phyloP scores from a whole-genome alignment of 2,113 vertebrate species.

The Xenopus laevis region DNA sequence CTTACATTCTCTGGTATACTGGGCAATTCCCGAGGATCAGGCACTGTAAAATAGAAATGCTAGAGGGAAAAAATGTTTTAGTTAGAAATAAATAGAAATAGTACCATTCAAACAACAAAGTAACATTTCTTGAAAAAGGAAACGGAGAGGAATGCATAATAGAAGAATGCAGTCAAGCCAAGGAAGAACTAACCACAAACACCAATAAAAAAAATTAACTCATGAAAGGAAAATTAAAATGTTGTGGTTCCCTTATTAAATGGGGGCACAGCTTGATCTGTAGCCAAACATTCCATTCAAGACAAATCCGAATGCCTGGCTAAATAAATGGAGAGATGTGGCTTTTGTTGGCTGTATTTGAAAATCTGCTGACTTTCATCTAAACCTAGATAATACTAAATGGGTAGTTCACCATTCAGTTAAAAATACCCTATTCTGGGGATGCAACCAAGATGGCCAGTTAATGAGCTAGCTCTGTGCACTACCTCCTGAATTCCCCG shows the following conservation, averaged over 20 bases:
- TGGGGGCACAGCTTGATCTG: neutral
- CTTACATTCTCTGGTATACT: slow-evolving; percentile 98
- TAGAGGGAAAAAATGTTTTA: slow-evolving; percentile 53
- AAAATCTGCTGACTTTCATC: too few relatives aligned
- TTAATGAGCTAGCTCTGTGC: too few relatives aligned
- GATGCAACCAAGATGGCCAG: too few relatives aligned
- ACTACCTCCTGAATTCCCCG: too few relatives aligned
- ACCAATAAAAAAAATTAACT: slow-evolving; percentile 3
- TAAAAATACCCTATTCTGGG: too few relatives aligned
- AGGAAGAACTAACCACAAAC: slow-evolving; percentile 12
- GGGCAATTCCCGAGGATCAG: slow-evolving; percentile 86
- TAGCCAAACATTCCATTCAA: slow-evolving; percentile 6
- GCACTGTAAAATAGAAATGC: slow-evolving; percentile 95
- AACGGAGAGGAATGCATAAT: slow-evolving; percentile 1
- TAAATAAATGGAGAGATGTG: too few relatives aligned
- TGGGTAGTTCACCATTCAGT: too few relatives aligned
- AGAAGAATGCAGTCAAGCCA: slow-evolving; percentile 13
- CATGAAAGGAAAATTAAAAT: slow-evolving; percentile 27
- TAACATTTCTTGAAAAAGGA: neutral
- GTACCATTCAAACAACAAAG: slow-evolving; percentile 1
- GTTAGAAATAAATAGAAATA: slow-evolving; percentile 23
- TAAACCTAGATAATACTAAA: too few relatives aligned
- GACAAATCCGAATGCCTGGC: neutral
- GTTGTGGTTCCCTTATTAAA: slow-evolving; percentile 12
- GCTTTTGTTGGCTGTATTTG: too few relatives aligned